Evolutionary conservation across 1,140 invertebrate species (phyloP).

Genomic region (Cheumatopsyche charites): DNA sequence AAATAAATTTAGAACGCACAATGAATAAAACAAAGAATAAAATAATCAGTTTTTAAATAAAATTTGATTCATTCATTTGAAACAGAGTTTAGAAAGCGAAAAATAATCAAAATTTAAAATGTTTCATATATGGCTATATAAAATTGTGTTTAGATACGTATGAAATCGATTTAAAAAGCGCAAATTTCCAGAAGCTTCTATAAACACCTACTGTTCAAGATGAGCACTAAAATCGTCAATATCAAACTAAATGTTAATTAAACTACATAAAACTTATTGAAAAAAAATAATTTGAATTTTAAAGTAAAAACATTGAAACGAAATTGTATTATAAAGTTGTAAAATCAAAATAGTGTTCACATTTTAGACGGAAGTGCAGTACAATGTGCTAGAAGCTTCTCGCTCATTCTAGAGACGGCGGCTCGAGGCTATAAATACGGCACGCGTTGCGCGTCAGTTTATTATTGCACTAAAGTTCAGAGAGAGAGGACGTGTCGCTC

Average conservation of each 20-base stretch:
- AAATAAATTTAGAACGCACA: too few species aligned
- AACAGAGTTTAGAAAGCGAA: too few species aligned
- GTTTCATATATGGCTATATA: neutral
- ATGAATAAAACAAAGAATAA: too few species aligned
- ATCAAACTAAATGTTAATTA: neutral
- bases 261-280: neutral
- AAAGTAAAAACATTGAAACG: neutral
- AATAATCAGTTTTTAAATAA: too few species aligned
- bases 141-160: neutral
- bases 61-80: too few species aligned
- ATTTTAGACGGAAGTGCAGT: neutral
- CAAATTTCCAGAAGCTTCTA: neutral
- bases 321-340: neutral
- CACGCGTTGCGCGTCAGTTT: neutral
- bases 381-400: constrained; percentile 11
- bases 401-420: neutral
- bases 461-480: neutral
- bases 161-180: constrained; percentile 17
- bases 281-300: neutral
- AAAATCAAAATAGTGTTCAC: constrained; percentile 1
- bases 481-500: neutral
- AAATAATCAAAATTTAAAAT: too few species aligned
- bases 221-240: too few species aligned
- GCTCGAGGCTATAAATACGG: constrained; percentile 20
- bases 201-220: neutral